Evolutionary conservation across 2,797 vertebrate species (phyloP), one percentile per base, ranked within the genome.

Genomic region (Enteromius thamalakanensis): DNA sequence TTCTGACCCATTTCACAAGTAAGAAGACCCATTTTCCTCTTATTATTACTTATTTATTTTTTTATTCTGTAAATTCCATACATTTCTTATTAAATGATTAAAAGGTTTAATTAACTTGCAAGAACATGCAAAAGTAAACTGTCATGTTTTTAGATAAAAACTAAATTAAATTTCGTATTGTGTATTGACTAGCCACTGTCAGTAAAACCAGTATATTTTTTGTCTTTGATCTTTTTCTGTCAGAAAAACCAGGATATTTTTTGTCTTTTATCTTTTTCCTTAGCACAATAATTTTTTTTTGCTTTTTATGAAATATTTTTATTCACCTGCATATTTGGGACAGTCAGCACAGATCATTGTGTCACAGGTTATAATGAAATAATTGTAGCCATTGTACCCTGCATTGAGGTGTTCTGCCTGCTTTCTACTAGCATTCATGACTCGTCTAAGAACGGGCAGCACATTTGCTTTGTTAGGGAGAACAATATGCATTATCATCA

Each of bases 401-500:
- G 21, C 49, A 68, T 32, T 23, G 47, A 79, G 47, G 47, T 53
- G 47, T 17, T 17, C 11, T 49, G 55, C 14, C 55, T 60, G 55
- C 71, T 75, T 75, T 55, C 71, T 75, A 62, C 42, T 32, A 65
- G 76, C 76, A 64, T 64, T 47, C 6, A 29, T 60, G 29, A 58
- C 65, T 69, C 51, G 8, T 69, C 47, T 45, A 15, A 69, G 64
- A 69, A 69, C 51, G 76, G 64, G 34, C 74, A 70, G 8, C 19
- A n/a, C 26, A 45, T 68, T 45, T 58, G 62, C 64, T 60, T 69
- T 32, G 37, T 4, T 45, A 34, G 9, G 19, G 65, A 77, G 65
- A 55, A 76, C 29, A 83, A 70, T 71, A 78, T 83, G 26, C 29
- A 78, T 83, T 78, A 78, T 71, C 75, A 78, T 26, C 15, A 47